Base-by-base conservation (phyloP, 2,113 vertebrate genomes). In the Nettapus auritus region DNA sequence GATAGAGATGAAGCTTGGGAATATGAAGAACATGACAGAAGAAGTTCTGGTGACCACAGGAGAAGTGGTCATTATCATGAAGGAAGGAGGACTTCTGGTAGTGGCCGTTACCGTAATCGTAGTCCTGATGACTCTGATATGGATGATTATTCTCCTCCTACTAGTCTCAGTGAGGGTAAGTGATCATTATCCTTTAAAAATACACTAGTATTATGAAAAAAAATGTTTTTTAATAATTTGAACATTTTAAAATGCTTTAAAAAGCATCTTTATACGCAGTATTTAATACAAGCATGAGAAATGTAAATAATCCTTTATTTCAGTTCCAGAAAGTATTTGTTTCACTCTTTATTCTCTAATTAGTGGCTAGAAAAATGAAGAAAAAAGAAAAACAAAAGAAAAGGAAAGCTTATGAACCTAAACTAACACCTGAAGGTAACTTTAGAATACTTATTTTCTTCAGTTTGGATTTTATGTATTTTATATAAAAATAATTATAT, bases 301-400 rank as follows among this genome's bases (percentile, higher is more conserved):
- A 86, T 89, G 2, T 88, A 84, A 86, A 33, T 29, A 59, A 40
- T 74, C 29, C 13, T 82, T 13, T 89, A 31, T 64, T 67, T 16
- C 53, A 33, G 57, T 96, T 90, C 79, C 70, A 96, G 46, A 11
- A 83, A 86, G 59, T 81, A 53, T 68, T 90, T 90, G 28, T 69
- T 93, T 95, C 13, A 89, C 15, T 94, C 75, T 94, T 93, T 94
- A 70, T 97, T 83, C 92, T 95, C 50, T 93, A 89, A 97, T 90
- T 97, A 99, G 99, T 99, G 91, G 99, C 99, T 97, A 98, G 98
- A 97, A 99, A 99, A 98, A 98, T 99, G 98, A 99, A 99, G 98
- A 99, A 99, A 97, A 99, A 99, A 97, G 99, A 99, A 97, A 99
- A 99, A 82, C 99, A 99, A 90, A 99, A 99, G 98, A 99, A 99